Percentiles rank a stretch among this genome's conserved stretches.
phyloP scores from a whole-genome alignment of 1,140 invertebrate species.

The Drosophila simulans region DNA sequence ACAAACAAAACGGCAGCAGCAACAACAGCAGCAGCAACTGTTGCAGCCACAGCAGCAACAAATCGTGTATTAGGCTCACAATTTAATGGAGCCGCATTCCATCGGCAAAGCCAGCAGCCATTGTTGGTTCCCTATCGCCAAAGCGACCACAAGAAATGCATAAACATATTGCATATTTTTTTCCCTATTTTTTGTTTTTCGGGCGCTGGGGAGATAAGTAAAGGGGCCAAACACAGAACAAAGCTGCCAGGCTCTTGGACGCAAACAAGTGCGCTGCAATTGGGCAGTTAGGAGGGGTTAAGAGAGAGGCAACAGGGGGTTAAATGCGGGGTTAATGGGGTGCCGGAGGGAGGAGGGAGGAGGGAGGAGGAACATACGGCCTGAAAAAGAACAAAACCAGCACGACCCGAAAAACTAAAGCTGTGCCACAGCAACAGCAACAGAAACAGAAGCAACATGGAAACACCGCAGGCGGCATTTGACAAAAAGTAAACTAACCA shows the following conservation, averaged over 20 bases:
- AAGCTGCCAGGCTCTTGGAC: constrained; percentile 29
- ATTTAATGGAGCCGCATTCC: constrained; percentile 79
- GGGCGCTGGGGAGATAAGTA: constrained; percentile 29
- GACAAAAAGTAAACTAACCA: constrained; percentile 46
- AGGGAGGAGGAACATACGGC: background rate
- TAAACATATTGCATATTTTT: constrained; percentile 67
- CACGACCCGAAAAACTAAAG: constrained; percentile 43
- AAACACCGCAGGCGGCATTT: constrained; percentile 56
- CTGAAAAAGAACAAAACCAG: constrained; percentile 17
- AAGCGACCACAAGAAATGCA: constrained; percentile 72
- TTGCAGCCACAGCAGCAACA: constrained; percentile 27
- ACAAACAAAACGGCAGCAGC: constrained; percentile 70
- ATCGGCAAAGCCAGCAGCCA: constrained; percentile 53
- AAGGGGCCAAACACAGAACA: constrained; percentile 41
- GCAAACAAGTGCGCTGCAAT: constrained; percentile 33
- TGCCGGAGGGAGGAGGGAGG: background rate
- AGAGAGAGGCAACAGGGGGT: constrained; percentile 1
- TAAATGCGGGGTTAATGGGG: background rate
- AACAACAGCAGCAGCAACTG: constrained; percentile 13
- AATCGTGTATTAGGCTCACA: constrained; percentile 71
- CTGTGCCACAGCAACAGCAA: constrained; percentile 4
- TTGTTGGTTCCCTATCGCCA: constrained; percentile 64
- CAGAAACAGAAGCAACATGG: constrained; percentile 61
- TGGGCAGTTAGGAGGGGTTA: background rate
- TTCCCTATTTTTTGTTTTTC: constrained; percentile 23